These are phyloP conservation scores for Eupithecia subumbrata DNA, from an alignment of 2,888 invertebrate genomes.

Conservation along the genomic window DNA sequence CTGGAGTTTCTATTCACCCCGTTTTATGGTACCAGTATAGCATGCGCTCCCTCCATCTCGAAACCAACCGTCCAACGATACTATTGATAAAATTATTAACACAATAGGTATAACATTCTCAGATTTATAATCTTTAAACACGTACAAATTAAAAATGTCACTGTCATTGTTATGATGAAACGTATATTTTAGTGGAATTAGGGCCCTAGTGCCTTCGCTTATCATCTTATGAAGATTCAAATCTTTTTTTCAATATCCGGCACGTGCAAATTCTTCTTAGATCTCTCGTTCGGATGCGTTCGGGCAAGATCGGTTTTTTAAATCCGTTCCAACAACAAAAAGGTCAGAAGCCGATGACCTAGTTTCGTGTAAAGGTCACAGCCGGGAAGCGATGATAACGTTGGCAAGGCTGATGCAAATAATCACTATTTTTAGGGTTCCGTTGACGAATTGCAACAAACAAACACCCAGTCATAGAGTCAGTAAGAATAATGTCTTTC, in stretches of 20 bases:
- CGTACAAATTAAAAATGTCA: no score
- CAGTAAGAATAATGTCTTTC: neutral
- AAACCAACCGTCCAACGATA: no score
- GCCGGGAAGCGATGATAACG: slow-evolving; percentile 76
- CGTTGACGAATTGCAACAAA: neutral
- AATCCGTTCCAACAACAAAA: slow-evolving; percentile 75
- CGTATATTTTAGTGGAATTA: no score
- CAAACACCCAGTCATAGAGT: no score
- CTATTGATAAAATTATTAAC: no score
- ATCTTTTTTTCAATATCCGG: neutral
- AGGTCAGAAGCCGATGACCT: slow-evolving; percentile 81
- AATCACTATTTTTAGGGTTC: neutral
- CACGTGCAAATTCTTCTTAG: slow-evolving; percentile 30
- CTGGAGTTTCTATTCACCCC: no score
- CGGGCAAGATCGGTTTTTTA: slow-evolving; percentile 70
- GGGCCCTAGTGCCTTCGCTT: no score
- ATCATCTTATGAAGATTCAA: neutral
- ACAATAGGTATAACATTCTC: no score
- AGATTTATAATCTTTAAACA: no score
- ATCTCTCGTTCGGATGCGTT: slow-evolving; percentile 51
- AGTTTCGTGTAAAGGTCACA: slow-evolving; percentile 61
- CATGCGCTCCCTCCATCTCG: no score
- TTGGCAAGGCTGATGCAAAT: slow-evolving; percentile 66
- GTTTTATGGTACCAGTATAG: no score
- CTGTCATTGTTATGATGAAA: no score